Base-by-base conservation (phyloP, 2,113 vertebrate genomes). In the Dasyprocta punctata region DNA sequence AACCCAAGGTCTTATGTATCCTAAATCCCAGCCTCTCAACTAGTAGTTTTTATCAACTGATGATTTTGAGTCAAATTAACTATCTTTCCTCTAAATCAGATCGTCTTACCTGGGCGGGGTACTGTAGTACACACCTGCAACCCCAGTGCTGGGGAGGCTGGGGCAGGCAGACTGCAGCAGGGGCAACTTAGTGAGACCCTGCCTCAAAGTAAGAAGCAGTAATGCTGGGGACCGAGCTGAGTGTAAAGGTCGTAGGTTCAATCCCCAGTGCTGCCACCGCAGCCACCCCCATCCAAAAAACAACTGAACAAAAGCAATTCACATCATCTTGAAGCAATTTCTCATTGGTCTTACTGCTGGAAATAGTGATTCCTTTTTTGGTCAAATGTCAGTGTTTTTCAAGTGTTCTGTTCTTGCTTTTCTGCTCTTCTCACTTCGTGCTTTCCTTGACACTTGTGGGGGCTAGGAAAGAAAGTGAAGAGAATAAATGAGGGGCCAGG, bases 381-480 rank as follows among this genome's bases (percentile, higher is more conserved):
- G 81, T 47, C 24, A 75, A 83, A 81, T 85, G 38, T 80, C 44
- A 83, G 61, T 80, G 2, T 54, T 90, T 86, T 54, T 71, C 12
- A 49, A 88, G 71, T n/a, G 49, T 86, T 91, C 90, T 96, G 38
- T 96, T 84, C 52, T 87, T 87, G 44, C 49, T 87, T 95, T 92
- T 84, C 65, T 63, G 10, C 56, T 92, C 52, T 75, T 87, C 26
- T 95, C 17, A 63, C n/a, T 89, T 38, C 78, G 30, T 89, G 3
- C 88, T 36, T 52, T 81, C 52, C 44, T 67, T 41, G 69, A 73
- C 10, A 73, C 26, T 41, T 73, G 69, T 73, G n/a, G 36, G 67
- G 36, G 17, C 67, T 14, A n/a, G 36, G 36, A 69, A 69, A 69
- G 36, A 69, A 73, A 41, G 38, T 73, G 38, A 20, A 71, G 69